Evolutionary conservation across 2,888 invertebrate species (phyloP).

Genomic region (Lacanobia wlatinum): DNA sequence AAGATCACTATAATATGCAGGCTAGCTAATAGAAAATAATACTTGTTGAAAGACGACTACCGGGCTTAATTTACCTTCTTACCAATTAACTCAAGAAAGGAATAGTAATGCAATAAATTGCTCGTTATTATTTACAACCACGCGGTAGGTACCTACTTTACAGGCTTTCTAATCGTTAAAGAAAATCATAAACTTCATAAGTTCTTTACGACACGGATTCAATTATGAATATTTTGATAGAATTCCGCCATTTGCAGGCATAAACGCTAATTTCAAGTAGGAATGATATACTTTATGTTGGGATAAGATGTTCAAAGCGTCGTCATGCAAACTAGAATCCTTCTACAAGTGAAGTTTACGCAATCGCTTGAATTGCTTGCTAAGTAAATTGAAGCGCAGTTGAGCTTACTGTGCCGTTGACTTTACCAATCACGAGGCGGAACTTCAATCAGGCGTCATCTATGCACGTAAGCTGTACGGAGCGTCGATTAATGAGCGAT

Average conservation of each 20-base stretch:
- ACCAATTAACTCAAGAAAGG: slow-evolving; percentile 10
- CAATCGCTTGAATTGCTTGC: slow-evolving; percentile 64
- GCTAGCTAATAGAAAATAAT: slow-evolving; percentile 1
- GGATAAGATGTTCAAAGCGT: slow-evolving; percentile 30
- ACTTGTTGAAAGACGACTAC: not conserved
- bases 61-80: slow-evolving; percentile 6
- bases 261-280: slow-evolving; percentile 15
- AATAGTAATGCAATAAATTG: slow-evolving; percentile 16
- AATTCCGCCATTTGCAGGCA: slow-evolving; percentile 6
- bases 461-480: slow-evolving; percentile 45
- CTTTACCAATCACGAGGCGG: slow-evolving; percentile 65
- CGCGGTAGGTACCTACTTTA: not conserved
- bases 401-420: slow-evolving; percentile 58
- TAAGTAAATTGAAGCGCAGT: slow-evolving; percentile 67
- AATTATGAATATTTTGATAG: slow-evolving; percentile 21
- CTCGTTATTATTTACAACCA: slow-evolving; percentile 20
- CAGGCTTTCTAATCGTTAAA: not conserved
- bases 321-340: slow-evolving; percentile 53
- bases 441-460: slow-evolving; percentile 70
- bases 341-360: slow-evolving; percentile 58
- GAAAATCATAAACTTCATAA: slow-evolving; percentile 24
- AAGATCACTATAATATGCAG: not conserved
- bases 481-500: slow-evolving; percentile 59
- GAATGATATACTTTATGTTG: slow-evolving; percentile 25
- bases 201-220: slow-evolving; percentile 19